Base-by-base conservation (phyloP, 1,140 invertebrate genomes). In the Plodia interpunctella region DNA sequence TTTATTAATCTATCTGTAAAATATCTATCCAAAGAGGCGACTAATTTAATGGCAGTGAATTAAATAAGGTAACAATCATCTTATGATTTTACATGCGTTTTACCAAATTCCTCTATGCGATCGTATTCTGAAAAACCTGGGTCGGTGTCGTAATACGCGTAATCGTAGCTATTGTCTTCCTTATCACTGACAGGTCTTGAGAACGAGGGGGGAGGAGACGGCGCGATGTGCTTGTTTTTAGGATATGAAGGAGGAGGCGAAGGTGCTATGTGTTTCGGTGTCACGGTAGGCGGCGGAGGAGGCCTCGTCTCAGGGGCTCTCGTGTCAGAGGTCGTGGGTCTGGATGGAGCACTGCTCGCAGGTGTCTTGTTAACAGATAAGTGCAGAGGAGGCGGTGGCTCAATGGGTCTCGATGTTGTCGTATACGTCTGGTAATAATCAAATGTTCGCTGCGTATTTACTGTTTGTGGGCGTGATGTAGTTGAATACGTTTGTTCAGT, bases 151-250 rank as follows among this genome's bases (percentile, higher is more conserved):
- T 94, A 94, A 73, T 94, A 94, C 8, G 93, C 93, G 66, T 94
- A 94, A 68, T 94, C 93, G 59, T 94, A 94, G 68, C 92, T 93
- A 25, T 84, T 90, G 68, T 93, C 92, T 69, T 93, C 92, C 50
- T 90, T 90, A 57, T 88, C 87, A 15, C 72, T 78, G 9, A 74
- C 56, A 6, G 81, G 74, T 30, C 81, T 79, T 5, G 75, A 66
- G 49, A 78, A 80, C 15, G 75, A 59, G 6, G 76, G 78, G 9
- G 70, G 68, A 49, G 63, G 62, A 0, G 83, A 82, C 56, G 83
- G 74, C 13, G 19, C 19, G 4, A 53, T n/a, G 17, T 53, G 51
- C 51, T 76, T 62, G 9, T 76, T 4, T 44, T 44, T 44, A 0
- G 73, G 66, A 15, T 62, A 75, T 19, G 70, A 68, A n/a, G 72